Base-by-base conservation (phyloP, 1,140 invertebrate species). In the Macrostomum lignano region DNA sequence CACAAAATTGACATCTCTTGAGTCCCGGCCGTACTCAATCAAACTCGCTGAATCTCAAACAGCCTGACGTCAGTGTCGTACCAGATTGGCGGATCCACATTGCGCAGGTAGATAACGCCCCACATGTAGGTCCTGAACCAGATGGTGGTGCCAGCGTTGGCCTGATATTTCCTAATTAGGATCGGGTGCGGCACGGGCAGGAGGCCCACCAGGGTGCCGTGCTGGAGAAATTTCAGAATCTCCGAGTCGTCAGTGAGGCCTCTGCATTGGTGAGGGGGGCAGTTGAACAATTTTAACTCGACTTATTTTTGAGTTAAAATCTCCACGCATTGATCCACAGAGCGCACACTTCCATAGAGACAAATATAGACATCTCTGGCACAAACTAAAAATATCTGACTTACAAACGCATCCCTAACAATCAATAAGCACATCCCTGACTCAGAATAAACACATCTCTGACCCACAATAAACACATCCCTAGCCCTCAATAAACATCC, bases 51-150 rank as follows among this genome's bases (percentile, higher is more conserved):
- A 31, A 58, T 56, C 33, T 98, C 86, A 62, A 98, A 96, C 30
- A 98, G 64, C 56, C 91, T 91, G 5, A 98, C 84, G 52, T 91
- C 78, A 0, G 88, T 96, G 49, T 94, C 86, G 55, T 91, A 94
- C 88, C 88, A 98, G 45, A 98, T 81, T 0, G 88, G 84, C 14
- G 88, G 88, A 54, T 96, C 84, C 26, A 86, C 72, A 61, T 96
- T 96, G 46, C 81, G 70, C 36, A 96, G 65, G 61, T 94, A 98
- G 42, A 98, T 91, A 15, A 96, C 76, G 22, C 86, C 88, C 84
- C 86, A 98, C 70, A 96, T 82, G 49, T 94, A 96, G 1, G 84
- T 96, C 32, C 84, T 63, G 60, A 98, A 96, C 88, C 88, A 98
- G 46, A 84, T 77, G 7, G 84, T 86, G 2, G 91, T 98, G 21